A percentile compares a stretch with the other conserved stretches of the same genome.
These are phyloP conservation scores for Pseudomugil tenellus DNA, from an alignment of 2,797 vertebrate genomes.

Conservation along the genomic window DNA sequence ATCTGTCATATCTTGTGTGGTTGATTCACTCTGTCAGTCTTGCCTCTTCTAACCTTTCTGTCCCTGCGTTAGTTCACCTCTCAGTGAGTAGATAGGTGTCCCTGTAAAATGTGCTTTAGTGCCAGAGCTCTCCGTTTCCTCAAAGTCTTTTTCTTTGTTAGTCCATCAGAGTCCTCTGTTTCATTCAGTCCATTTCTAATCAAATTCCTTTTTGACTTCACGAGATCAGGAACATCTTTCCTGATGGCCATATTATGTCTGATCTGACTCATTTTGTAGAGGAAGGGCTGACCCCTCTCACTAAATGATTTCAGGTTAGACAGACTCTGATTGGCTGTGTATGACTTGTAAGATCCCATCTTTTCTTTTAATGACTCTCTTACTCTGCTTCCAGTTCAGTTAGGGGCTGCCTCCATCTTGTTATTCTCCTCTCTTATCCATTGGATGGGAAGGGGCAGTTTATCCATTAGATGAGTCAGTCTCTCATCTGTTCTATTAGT, in stretches of 20 bases:
- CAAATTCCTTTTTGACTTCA: conserved; percentile 53
- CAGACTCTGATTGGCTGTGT: conserved; percentile 61
- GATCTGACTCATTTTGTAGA: conserved; percentile 50
- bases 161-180: conserved; percentile 68
- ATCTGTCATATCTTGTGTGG: conserved; percentile 44
- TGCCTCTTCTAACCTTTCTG: conserved; percentile 36
- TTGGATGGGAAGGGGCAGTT: conserved; percentile 55
- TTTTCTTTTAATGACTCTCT: conserved; percentile 50
- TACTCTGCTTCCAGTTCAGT: conserved; percentile 54
- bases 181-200: conserved; percentile 46
- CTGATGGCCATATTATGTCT: conserved; percentile 48
- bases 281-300: conserved; percentile 37
- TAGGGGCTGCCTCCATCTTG: conserved; percentile 48
- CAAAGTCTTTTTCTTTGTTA: conserved; percentile 68
- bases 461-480: conserved; percentile 66
- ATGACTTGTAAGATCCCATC: conserved; percentile 50
- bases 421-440: conserved; percentile 49
- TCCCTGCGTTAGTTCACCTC: conserved; percentile 54
- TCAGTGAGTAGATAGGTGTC: conserved; percentile 60
- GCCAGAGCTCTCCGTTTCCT: conserved; percentile 68
- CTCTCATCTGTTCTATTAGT: conserved; percentile 62
- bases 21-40: conserved; percentile 11
- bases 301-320: conserved; percentile 54
- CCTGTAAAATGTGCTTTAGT: conserved; percentile 79
- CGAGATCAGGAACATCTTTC: conserved; percentile 48